Conservation (phyloP, 2,888 invertebrate species). For the Tinea trinotella region DNA sequence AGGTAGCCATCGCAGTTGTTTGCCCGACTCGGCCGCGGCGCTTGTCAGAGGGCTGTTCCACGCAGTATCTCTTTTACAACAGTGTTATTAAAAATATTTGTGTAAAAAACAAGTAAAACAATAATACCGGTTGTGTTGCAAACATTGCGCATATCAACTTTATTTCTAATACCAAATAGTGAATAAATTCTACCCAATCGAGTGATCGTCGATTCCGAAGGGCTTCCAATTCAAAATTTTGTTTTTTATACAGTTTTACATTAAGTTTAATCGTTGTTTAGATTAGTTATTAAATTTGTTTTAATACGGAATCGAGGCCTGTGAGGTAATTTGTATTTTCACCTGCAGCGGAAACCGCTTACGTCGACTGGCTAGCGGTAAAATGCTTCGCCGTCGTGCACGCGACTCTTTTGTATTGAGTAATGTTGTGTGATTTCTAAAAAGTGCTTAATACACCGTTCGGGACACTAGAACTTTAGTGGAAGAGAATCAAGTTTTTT, state of each 20-base stretch:
- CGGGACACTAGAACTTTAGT: not conserved
- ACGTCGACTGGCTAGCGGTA: conserved; percentile 67
- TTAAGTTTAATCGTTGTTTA: not conserved
- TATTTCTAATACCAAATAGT: not conserved
- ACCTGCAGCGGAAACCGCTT: conserved; percentile 65
- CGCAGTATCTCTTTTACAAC: not conserved
- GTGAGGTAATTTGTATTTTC: conserved; percentile 35
- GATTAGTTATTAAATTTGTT: no score
- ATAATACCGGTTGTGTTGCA: not conserved
- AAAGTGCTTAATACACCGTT: conserved; percentile 37
- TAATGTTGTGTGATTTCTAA: conserved; percentile 61
- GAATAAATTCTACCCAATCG: not conserved
- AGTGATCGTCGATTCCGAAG: not conserved
- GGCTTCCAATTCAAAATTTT: not conserved
- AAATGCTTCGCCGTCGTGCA: conserved; percentile 56
- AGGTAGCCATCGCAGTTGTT: conserved; percentile 45
- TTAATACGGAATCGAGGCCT: not conserved
- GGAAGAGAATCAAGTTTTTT: conserved; percentile 5
- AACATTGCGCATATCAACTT: not conserved
- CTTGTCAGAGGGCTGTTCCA: conserved; percentile 38
- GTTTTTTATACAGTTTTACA: no score
- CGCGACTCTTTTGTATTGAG: conserved; percentile 56
- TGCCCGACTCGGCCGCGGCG: conserved; percentile 51
- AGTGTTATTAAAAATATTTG: not conserved
- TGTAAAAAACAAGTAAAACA: not conserved